Percentiles rank a stretch among this genome's conserved stretches.
Conservation (phyloP, 2,888 invertebrate genomes). For the Dilophus febrilis region DNA sequence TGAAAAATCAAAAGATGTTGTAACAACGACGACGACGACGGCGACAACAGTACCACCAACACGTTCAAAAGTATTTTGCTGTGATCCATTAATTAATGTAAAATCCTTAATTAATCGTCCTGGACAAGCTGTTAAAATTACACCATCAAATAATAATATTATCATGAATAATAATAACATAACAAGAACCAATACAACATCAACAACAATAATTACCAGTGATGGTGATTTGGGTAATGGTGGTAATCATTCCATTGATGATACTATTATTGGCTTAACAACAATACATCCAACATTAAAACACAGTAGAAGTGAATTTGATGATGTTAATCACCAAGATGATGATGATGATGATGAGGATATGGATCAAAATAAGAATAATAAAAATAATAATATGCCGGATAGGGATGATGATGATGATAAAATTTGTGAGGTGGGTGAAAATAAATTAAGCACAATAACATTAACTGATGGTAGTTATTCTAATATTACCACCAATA, state of each 20-base stretch:
- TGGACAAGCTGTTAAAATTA: slow-evolving; percentile 58
- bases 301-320: too few species aligned
- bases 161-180: slow-evolving; percentile 6
- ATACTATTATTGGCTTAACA: too few species aligned
- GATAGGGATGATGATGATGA: not conserved
- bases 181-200: not conserved
- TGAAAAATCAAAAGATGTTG: not conserved
- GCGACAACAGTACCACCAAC: slow-evolving; percentile 16
- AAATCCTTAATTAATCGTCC: slow-evolving; percentile 30
- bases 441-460: slow-evolving; percentile 14
- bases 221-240: too few species aligned
- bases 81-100: slow-evolving; percentile 14
- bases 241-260: slow-evolving; percentile 15
- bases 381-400: not conserved
- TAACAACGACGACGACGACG: too few species aligned
- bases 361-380: slow-evolving; percentile 14
- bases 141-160: slow-evolving; percentile 31
- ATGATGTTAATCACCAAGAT: slow-evolving; percentile 12
- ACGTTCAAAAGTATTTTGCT: slow-evolving; percentile 26
- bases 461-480: slow-evolving; percentile 1
- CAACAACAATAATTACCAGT: slow-evolving; percentile 11
- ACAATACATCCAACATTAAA: too few species aligned
- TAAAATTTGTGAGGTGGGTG: slow-evolving; percentile 10
- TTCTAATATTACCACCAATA: too few species aligned
- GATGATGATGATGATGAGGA: slow-evolving; percentile 24